These are phyloP conservation scores for Yponomeuta evonymella DNA, from an alignment of 2,888 invertebrate species.

Conservation along the genomic window DNA sequence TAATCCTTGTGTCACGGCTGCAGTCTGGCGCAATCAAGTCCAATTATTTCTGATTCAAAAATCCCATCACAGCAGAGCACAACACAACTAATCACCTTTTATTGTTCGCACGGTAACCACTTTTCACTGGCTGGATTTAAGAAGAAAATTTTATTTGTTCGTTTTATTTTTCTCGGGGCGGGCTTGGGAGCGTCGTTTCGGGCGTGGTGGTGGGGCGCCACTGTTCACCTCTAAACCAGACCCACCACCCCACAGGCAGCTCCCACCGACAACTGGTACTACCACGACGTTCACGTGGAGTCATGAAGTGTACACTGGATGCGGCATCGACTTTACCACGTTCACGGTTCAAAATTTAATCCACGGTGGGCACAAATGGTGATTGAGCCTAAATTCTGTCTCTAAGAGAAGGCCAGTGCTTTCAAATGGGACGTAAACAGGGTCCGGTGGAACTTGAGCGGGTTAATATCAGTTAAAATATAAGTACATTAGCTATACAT, in stretches of 20 bases:
- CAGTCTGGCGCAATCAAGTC: neutral
- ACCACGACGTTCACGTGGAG: neutral
- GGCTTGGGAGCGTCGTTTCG: conserved; percentile 40
- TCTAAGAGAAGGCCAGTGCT: no score
- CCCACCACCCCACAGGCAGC: conserved; percentile 23
- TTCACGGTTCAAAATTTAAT: neutral
- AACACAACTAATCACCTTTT: neutral
- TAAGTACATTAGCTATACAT: no score
- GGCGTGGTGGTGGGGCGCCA: conserved; percentile 56
- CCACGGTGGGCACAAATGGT: neutral
- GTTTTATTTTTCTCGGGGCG: neutral
- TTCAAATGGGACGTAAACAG: no score
- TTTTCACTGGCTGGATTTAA: neutral
- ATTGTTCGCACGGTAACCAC: neutral
- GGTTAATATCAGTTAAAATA: no score
- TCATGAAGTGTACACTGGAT: neutral
- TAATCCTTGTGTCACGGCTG: neutral
- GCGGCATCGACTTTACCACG: neutral
- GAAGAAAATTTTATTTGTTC: neutral
- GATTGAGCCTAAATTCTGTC: no score
- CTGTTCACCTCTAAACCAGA: conserved; percentile 48
- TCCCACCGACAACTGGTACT: neutral
- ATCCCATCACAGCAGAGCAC: neutral
- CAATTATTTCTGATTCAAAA: neutral
- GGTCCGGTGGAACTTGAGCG: no score